Base-by-base conservation (phyloP, 1,140 invertebrate genomes). In the Steinernema feltiae region DNA sequence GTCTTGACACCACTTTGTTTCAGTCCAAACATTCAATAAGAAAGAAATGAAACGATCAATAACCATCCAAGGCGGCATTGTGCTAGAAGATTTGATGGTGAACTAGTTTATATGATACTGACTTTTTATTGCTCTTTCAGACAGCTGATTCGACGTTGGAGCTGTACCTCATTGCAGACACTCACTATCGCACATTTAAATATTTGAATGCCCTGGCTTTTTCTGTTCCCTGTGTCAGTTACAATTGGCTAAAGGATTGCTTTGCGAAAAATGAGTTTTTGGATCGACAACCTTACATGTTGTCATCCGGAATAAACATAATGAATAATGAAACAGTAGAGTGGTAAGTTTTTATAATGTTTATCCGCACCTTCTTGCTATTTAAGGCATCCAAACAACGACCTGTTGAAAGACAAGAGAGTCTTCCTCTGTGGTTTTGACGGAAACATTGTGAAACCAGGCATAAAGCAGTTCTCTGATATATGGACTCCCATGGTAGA, bases 171-270 rank as follows among this genome's bases (percentile, higher is more conserved):
- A 80, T 85, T 72, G 84, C 85, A n/a, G 84, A 85, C 74, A 84
- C 82, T 0, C 79, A 76, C 73, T 85, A 85, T 69, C 81, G 84
- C 1, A 85, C 84, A 7, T 83, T 85, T 75, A 85, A 85, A 70
- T 85, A 85, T 53, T 69, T 85, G 35, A 76, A 78, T 1, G 84
- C 84, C 18, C 48, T 85, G 46, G 84, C 83, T 1, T n/a, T 76
- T 1, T 79, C 81, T 17, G 72, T 86, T 35, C 84, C 84, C 1
- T 82, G 82, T 41, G 74, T 85, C 17, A 78, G 72, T 24, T 76
- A 83, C 63, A 73, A 35, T 15, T 85, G 84, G 85, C 69, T 86
- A 3, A 41, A 79, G 24, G 73, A 76, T 29, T 85, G 85, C 46
- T 71, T 81, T 3, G 72, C 79, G 12, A 35, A 79, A 75, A 81